A percentile compares a stretch with the other conserved stretches of the same genome.
Evolutionary conservation across 2,113 vertebrate genomes (phyloP).

Genomic region (Bothrops jararaca): DNA sequence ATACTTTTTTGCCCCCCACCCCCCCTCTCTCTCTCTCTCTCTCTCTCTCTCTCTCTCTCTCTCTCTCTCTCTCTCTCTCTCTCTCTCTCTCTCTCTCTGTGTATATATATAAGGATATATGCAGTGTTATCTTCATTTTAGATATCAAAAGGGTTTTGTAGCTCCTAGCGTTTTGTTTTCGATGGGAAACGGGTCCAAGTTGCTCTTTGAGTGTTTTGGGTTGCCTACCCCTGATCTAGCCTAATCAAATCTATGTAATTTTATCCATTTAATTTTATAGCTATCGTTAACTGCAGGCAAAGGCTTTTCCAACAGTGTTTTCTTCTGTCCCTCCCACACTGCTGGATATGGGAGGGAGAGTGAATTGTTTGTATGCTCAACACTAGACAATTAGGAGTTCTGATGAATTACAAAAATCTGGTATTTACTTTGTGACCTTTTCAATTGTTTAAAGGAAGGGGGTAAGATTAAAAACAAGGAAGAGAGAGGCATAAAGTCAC

Average conservation of each 20-base stretch:
- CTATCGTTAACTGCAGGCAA: neutral
- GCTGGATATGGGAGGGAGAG: neutral
- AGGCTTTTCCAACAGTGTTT: neutral
- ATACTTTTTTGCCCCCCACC: too few relatives aligned
- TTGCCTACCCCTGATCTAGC: too few relatives aligned
- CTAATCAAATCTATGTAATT: neutral
- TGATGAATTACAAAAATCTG: neutral
- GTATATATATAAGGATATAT: too few relatives aligned
- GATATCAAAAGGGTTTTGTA: too few relatives aligned
- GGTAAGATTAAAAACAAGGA: neutral
- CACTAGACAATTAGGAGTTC: neutral
- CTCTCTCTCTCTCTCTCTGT: too few relatives aligned
- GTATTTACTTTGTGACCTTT: neutral
- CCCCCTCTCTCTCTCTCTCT: too few relatives aligned
- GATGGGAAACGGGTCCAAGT: too few relatives aligned
- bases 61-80: too few relatives aligned
- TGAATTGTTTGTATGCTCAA: neutral
- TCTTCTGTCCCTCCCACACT: neutral
- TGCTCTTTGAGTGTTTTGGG: too few relatives aligned
- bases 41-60: too few relatives aligned
- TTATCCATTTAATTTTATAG: neutral
- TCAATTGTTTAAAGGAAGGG: neutral
- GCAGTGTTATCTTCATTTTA: too few relatives aligned
- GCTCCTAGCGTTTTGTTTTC: too few relatives aligned
- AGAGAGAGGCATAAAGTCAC: neutral